phyloP scores from a whole-genome alignment of 2,113 vertebrate genomes.

The Maccullochella peelii region DNA sequence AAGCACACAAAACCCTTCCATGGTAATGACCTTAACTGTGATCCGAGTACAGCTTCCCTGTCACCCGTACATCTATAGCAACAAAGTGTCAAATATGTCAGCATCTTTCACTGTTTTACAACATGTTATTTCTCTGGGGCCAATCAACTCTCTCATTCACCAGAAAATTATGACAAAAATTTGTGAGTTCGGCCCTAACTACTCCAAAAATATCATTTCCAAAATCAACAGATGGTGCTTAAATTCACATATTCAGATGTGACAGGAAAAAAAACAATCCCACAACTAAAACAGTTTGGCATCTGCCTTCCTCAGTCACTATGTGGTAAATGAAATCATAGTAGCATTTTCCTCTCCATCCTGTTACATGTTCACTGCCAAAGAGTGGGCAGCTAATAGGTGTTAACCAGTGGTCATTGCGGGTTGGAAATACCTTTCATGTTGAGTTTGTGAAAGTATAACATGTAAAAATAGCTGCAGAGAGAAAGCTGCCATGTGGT shows the following conservation, averaged over 20 bases:
- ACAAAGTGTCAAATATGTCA: background rate
- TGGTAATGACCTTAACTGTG: background rate
- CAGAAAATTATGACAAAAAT: background rate
- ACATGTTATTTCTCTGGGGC: background rate
- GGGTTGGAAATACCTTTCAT: conserved; percentile 49
- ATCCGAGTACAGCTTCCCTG: background rate
- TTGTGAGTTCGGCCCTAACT: background rate
- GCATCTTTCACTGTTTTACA: background rate
- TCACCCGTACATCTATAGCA: background rate
- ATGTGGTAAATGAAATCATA: conserved; percentile 17
- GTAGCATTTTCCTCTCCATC: background rate
- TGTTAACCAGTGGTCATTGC: conserved; percentile 51
- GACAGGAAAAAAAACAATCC: background rate
- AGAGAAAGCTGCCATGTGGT: conserved; percentile 27
- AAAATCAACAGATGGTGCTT: conserved; percentile 8
- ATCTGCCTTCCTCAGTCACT: conserved; percentile 6
- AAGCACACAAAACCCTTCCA: background rate
- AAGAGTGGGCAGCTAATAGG: conserved; percentile 36
- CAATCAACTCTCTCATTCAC: background rate
- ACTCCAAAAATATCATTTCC: background rate
- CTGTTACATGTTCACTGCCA: conserved; percentile 41
- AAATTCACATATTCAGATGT: conserved; percentile 1
- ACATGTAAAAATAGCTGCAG: conserved; percentile 34
- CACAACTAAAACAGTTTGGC: conserved; percentile 5
- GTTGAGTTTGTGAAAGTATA: conserved; percentile 16